Evolutionary conservation across 2,888 invertebrate species (phyloP).

Genomic region (Caenorhabditis imperialis): DNA sequence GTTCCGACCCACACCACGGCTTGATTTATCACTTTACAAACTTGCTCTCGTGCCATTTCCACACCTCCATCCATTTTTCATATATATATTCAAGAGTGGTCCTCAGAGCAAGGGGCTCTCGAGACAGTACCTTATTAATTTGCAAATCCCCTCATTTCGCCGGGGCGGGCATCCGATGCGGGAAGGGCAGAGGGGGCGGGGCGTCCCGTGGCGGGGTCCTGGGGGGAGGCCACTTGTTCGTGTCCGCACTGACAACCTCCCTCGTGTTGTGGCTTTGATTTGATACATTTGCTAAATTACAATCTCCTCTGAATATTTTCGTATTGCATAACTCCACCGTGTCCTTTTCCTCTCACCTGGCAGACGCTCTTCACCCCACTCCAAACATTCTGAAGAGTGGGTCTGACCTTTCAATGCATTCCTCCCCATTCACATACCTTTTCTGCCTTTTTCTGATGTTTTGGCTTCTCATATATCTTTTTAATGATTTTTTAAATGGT

Average conservation of each 20-base stretch:
- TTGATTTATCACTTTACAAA: conserved; percentile 55
- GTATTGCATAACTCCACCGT: neutral
- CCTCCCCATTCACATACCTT: conserved; percentile 4
- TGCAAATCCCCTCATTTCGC: conserved; percentile 36
- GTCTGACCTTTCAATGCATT: conserved; percentile 11
- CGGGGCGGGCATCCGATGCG: conserved; percentile 16
- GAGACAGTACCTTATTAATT: conserved; percentile 53
- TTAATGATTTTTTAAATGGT: neutral
- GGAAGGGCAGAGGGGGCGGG: conserved; percentile 2
- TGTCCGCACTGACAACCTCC: conserved; percentile 12
- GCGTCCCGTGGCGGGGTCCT: conserved; percentile 3
- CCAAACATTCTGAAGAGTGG: conserved; percentile 22
- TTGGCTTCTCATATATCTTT: neutral
- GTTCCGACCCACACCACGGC: conserved; percentile 24
- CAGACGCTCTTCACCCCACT: conserved; percentile 13
- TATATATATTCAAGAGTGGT: too few relatives aligned
- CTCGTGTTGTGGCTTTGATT: conserved; percentile 17
- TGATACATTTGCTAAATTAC: conserved; percentile 18
- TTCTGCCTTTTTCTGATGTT: neutral
- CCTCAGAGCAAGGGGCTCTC: conserved; percentile 24
- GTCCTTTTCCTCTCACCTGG: neutral
- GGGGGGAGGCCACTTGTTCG: conserved; percentile 48
- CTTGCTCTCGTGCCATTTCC: conserved; percentile 3
- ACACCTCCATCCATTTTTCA: conserved; percentile 4
- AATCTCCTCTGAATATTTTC: neutral